Conservation (phyloP, 2,797 vertebrate genomes). For the Thaleichthys pacificus region DNA sequence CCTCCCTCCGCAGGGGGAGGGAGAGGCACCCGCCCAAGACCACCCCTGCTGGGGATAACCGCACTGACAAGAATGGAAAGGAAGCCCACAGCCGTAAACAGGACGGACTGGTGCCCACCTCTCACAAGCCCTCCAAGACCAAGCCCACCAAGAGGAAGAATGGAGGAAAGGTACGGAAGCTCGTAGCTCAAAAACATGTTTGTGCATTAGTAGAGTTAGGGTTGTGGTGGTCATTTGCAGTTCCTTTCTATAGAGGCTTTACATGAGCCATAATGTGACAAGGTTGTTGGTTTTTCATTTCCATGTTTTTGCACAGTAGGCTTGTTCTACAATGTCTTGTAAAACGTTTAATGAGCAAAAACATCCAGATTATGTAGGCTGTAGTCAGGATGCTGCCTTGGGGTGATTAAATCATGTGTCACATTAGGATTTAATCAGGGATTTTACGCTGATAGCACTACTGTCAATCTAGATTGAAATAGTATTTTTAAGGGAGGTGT, state of each 20-base stretch:
- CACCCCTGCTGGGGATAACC: constrained; percentile 85
- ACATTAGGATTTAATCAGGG: too few relatives aligned
- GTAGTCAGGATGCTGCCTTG: too few relatives aligned
- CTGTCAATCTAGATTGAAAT: neutral
- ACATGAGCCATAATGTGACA: too few relatives aligned
- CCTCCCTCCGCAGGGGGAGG: constrained; percentile 72
- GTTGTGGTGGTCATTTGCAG: neutral
- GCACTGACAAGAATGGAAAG: constrained; percentile 79
- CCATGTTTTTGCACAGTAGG: too few relatives aligned
- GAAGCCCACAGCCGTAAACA: constrained; percentile 67
- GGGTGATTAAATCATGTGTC: too few relatives aligned
- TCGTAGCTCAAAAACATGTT: neutral
- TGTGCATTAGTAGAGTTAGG: too few relatives aligned
- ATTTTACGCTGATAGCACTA: neutral
- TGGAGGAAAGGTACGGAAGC: constrained; percentile 63
- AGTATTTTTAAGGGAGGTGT: too few relatives aligned
- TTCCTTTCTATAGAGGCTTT: neutral
- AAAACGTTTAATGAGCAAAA: too few relatives aligned
- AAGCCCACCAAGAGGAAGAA: constrained; percentile 82
- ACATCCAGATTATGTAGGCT: too few relatives aligned
- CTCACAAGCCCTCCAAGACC: constrained; percentile 78
- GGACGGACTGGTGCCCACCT: constrained; percentile 60
- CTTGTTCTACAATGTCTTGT: too few relatives aligned
- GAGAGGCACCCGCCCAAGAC: constrained; percentile 68
- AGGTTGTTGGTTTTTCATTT: too few relatives aligned